Evolutionary conservation across 1,140 invertebrate species (phyloP), one percentile per base, ranked within the genome.

Genomic region (Drosophila bipectinata): DNA sequence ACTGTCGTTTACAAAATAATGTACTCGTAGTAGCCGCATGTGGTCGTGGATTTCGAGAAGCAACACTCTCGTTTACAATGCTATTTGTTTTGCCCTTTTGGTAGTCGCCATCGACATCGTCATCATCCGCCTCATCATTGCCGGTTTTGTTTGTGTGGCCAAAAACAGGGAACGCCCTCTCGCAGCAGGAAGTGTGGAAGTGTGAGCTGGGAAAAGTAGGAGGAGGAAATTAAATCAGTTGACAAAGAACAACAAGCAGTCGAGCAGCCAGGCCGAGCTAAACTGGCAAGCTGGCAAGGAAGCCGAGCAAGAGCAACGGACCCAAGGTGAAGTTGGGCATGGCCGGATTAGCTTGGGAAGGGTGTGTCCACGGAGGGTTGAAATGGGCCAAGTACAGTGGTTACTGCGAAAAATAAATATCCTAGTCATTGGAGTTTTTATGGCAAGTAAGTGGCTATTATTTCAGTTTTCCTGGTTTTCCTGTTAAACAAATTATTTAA

Each of bases 191-290:
- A 73, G 60, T 28, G 60, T 51, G 83, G 79, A 58, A 73, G 60
- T 28, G 60, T 51, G 53, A 58, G 58, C 62, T 45, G 47, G 24
- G 18, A 62, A 59, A 62, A 58, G 60, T 60, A 58, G 71, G 75
- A 60, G 62, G 72, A 83, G 82, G 67, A 87, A 87, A 88, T 87
- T 88, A 88, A 87, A 87, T 87, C 82, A 87, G 83, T 87, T 87
- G 82, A 82, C 82, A 87, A 85, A 79, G 60, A 77, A 76, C 75
- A 82, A 55, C 77, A 79, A 61, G 24, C 48, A 55, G 48, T 49
- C 41, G 5, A 49, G 48, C 68, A 48, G 56, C 12, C n/a, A 45
- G 39, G 55, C 55, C 12, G n/a, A n/a, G 39, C 12, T 14, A 18
- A 18, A 45, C 44, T 45, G 45, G 45, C 24, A 44, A 61, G 59